These are phyloP conservation scores for Leptopilina myrica DNA, from an alignment of 2,888 invertebrate genomes.

Conservation along the genomic window DNA sequence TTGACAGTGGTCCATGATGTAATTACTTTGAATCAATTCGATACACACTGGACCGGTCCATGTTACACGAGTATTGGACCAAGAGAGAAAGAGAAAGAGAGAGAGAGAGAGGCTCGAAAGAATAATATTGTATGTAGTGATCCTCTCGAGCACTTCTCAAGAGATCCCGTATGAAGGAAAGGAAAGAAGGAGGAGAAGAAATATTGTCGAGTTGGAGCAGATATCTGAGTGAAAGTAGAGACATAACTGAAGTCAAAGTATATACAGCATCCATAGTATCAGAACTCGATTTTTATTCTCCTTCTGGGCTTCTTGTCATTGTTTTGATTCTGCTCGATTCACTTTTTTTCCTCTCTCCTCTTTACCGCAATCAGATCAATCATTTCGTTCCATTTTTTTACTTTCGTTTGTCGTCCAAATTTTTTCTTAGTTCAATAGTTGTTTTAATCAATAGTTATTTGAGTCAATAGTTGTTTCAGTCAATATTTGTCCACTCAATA, in stretches of 20 bases:
- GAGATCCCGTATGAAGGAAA: neutral
- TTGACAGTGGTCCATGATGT: constrained; percentile 12
- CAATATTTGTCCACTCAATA: no score
- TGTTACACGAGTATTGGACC: neutral
- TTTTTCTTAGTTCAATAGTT: no score
- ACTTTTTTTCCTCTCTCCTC: neutral
- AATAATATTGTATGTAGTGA: constrained; percentile 8
- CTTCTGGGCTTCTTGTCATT: constrained; percentile 24
- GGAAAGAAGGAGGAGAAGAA: constrained; percentile 52
- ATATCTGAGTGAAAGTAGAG: constrained; percentile 69
- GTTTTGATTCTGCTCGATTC: constrained; percentile 1
- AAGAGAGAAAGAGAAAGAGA: no score
- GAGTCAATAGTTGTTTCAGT: no score
- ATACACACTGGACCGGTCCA: neutral
- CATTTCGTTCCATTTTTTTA: no score
- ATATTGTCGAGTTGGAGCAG: constrained; percentile 68
- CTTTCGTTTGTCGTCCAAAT: no score
- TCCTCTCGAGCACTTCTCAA: neutral
- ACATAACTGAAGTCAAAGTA: constrained; percentile 60
- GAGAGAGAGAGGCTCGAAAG: neutral
- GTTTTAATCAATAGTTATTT: no score
- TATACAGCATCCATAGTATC: constrained; percentile 50
- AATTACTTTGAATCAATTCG: constrained; percentile 32
- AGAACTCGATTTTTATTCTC: constrained; percentile 51
- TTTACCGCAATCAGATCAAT: no score